Evolutionary conservation across 2,113 vertebrate genomes (phyloP).

Genomic region (Toxostoma redivivum): DNA sequence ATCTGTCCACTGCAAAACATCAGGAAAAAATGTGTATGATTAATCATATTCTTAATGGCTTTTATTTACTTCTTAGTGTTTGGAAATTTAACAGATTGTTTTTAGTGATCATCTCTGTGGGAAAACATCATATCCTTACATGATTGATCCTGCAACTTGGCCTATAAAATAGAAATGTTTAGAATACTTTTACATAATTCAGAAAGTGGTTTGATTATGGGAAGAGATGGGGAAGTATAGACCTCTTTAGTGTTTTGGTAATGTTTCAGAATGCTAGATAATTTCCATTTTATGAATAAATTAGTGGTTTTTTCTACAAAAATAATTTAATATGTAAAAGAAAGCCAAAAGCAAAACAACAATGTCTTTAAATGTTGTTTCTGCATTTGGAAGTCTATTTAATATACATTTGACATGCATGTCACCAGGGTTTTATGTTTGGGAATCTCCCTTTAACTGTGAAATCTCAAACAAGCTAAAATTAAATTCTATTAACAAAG

Average conservation of each 20-base stretch:
- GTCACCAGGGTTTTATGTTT: not conserved
- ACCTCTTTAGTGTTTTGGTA: not conserved
- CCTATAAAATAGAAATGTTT: not conserved
- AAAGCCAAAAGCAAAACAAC: constrained; percentile 3
- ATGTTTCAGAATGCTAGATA: not conserved
- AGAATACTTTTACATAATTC: not conserved
- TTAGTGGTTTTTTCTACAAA: not conserved
- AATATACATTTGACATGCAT: not conserved
- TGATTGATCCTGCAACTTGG: not conserved
- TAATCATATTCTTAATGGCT: not conserved
- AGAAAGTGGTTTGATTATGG: not conserved
- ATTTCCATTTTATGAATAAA: not conserved
- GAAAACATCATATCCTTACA: not conserved
- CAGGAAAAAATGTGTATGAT: not conserved
- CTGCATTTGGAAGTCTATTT: not conserved
- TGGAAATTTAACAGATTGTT: not conserved
- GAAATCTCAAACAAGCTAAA: not conserved
- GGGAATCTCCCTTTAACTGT: not conserved
- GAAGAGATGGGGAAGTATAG: not conserved
- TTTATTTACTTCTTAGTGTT: constrained; percentile 1
- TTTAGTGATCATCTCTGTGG: not conserved
- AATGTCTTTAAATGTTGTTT: not conserved
- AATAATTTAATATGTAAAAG: not conserved
- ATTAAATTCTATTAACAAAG: not conserved
- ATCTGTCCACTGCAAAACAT: not conserved